Evolutionary conservation across 1,140 invertebrate species (phyloP).

Genomic region (Procambarus clarkii): DNA sequence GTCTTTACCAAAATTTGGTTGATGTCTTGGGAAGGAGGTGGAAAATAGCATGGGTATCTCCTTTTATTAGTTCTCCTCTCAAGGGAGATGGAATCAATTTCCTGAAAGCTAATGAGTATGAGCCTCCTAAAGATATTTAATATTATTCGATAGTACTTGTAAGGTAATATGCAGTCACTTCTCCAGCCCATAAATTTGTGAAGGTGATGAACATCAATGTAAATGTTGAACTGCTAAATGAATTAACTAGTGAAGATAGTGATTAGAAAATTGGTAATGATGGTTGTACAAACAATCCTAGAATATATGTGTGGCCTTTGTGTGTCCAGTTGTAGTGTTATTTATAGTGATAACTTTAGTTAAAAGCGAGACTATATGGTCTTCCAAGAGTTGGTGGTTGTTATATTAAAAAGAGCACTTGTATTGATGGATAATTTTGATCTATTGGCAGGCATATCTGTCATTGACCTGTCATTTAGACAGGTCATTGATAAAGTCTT

Average conservation of each 20-base stretch:
- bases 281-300: background rate
- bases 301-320: background rate
- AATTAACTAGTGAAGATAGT: background rate
- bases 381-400: background rate
- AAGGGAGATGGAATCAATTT: conserved; percentile 53
- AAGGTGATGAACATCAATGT: background rate
- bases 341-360: background rate
- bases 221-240: background rate
- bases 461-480: background rate
- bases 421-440: background rate
- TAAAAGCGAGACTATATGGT: background rate
- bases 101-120: conserved; percentile 44
- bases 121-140: conserved; percentile 59
- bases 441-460: background rate
- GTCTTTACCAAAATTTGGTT: conserved; percentile 40
- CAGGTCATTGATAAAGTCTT: background rate
- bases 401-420: background rate
- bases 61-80: conserved; percentile 46
- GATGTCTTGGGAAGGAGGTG: conserved; percentile 58
- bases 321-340: background rate
- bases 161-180: background rate
- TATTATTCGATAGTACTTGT: background rate
- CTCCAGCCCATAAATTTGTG: background rate
- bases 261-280: background rate
- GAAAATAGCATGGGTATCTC: conserved; percentile 53